Evolutionary conservation across 1,140 invertebrate species (phyloP).

Genomic region (Wasmannia auropunctata): DNA sequence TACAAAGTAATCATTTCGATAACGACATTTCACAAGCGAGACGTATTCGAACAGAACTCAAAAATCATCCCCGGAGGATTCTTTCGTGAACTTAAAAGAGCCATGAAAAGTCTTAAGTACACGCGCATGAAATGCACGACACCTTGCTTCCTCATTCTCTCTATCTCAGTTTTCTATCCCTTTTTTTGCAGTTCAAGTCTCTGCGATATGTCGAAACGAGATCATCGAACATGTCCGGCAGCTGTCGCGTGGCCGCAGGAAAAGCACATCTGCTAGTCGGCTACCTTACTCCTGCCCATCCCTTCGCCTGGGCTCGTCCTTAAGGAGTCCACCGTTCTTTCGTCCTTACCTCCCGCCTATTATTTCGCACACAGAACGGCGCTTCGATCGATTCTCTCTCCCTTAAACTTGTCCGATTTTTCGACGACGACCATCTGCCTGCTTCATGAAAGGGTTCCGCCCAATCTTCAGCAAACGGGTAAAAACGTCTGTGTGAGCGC

Average conservation of each 20-base stretch:
- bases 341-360: constrained; percentile 47
- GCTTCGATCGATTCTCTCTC: constrained; percentile 35
- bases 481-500: background rate
- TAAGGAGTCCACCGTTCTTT: constrained; percentile 49
- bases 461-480: background rate
- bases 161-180: background rate
- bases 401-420: background rate
- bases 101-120: background rate
- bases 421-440: constrained; percentile 64
- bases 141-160: background rate
- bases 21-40: background rate
- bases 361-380: constrained; percentile 59
- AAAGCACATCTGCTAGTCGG: constrained; percentile 65
- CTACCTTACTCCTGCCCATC: constrained; percentile 44
- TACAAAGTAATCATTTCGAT: background rate
- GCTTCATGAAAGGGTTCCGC: constrained; percentile 4
- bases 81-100: background rate
- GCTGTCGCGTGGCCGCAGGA: constrained; percentile 68
- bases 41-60: background rate
- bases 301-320: constrained; percentile 19
- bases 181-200: background rate
- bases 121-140: background rate
- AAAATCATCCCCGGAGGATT: background rate
- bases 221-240: constrained; percentile 58
- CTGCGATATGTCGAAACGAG: constrained; percentile 54